Evolutionary conservation across 2,888 invertebrate species (phyloP).

Genomic region (Bellardia bayeri): DNA sequence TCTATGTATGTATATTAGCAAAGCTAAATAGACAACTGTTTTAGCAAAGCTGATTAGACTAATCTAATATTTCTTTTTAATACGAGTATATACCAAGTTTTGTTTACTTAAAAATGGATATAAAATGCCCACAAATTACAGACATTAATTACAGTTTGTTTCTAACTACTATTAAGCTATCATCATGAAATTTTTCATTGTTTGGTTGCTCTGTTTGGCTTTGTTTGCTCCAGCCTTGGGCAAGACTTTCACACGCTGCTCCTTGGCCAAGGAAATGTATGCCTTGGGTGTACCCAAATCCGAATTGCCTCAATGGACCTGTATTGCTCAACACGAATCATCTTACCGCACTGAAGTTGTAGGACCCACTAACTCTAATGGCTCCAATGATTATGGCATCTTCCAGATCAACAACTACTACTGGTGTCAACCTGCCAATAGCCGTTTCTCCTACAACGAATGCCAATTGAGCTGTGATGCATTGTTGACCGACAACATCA

Average conservation of each 20-base stretch:
- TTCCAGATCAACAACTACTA: slow-evolving; percentile 76
- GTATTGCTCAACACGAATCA: slow-evolving; percentile 77
- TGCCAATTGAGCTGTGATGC: slow-evolving; percentile 78
- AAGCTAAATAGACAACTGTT: neutral
- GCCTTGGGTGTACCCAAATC: slow-evolving; percentile 78
- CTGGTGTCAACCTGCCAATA: slow-evolving; percentile 79
- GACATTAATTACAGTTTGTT: neutral
- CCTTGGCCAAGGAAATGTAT: slow-evolving; percentile 77
- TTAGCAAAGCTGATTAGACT: neutral
- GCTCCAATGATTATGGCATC: slow-evolving; percentile 82
- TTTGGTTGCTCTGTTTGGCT: slow-evolving; percentile 50
- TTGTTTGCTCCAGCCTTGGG: slow-evolving; percentile 76
- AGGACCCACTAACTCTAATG: slow-evolving; percentile 84
- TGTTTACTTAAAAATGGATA: neutral
- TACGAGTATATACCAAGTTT: neutral
- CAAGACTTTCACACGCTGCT: slow-evolving; percentile 77
- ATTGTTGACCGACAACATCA: slow-evolving; percentile 79
- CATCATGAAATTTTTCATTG: slow-evolving; percentile 33
- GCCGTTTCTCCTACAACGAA: slow-evolving; percentile 77
- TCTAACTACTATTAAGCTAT: neutral
- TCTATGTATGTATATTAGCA: neutral
- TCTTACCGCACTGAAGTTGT: slow-evolving; percentile 83
- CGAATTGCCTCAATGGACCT: slow-evolving; percentile 78
- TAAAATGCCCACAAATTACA: neutral
- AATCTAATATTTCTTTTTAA: neutral